Evolutionary conservation across 2,797 vertebrate species (phyloP), one percentile per base, ranked within the genome.

Genomic region (Hippoglossus hippoglossus): DNA sequence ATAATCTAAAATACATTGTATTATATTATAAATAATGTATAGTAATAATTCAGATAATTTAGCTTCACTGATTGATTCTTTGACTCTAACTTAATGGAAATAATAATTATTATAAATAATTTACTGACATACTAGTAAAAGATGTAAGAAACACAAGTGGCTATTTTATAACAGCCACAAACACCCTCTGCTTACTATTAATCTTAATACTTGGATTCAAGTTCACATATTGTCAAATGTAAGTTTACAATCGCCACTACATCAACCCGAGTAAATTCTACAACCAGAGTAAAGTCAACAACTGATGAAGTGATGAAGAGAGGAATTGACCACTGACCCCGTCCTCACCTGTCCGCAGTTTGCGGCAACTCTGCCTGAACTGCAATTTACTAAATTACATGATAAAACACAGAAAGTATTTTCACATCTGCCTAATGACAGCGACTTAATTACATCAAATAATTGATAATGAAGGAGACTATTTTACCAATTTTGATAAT

Each of bases 401-500:
- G 89, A 91, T 90, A 91, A 88, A 93, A 91, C 83, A 84, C 58
- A 86, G 86, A 93, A 93, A 84, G 85, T 95, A 91, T 95, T 94
- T 95, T 94, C 83, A 93, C 90, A 93, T 95, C 94, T 82, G 92
- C 91, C 86, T 94, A 92, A 91, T 92, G 91, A 93, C 91, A 92
- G 91, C 56, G 79, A 83, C 92, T 90, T 95, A 96, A 96, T 96
- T 96, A 94, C 85, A 92, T 94, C 92, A 94, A 95, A 95, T 96
- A 95, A 96, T 95, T 96, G 96, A 95, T 97, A 97, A 96, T 94
- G 93, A 91, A 92, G 91, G 81, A 64, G 88, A 87, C 91, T 94
- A 94, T 96, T 96, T 94, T 91, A 94, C 94, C 95, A 97, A 98
- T 97, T 96, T 95, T 94, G 94, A 79, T 95, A 97, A 96, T 95